phyloP scores from a whole-genome alignment of 2,113 vertebrate species.

The Salminus brasiliensis region DNA sequence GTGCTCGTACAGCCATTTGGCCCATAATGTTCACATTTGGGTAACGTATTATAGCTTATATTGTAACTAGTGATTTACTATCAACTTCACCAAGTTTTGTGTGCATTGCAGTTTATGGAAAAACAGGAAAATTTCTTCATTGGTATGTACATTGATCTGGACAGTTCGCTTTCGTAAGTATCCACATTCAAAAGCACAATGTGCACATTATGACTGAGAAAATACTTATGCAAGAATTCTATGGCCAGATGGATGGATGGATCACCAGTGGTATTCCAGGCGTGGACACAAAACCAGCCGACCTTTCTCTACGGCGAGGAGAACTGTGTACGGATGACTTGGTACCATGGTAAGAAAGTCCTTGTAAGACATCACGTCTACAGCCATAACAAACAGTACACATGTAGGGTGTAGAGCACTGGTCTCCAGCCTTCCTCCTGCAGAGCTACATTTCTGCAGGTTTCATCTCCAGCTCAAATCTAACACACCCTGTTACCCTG shows the following conservation, averaged over 20 bases:
- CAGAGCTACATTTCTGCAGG: too few species aligned
- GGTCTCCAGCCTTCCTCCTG: too few species aligned
- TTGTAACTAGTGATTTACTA: too few species aligned
- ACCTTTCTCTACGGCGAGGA: slow-evolving; percentile 83
- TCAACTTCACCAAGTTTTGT: too few species aligned
- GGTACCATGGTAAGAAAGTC: slow-evolving; percentile 81
- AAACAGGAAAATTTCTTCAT: slow-evolving; percentile 75
- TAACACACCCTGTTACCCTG: too few species aligned
- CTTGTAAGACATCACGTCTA: not conserved
- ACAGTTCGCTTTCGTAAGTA: slow-evolving; percentile 83
- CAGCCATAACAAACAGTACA: not conserved
- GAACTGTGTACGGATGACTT: slow-evolving; percentile 85
- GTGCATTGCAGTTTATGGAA: slow-evolving; percentile 70
- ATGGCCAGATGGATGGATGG: slow-evolving; percentile 88
- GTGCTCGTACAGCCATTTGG: too few species aligned
- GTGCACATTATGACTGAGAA: not conserved
- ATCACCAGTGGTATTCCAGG: slow-evolving; percentile 76
- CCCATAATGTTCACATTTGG: too few species aligned
- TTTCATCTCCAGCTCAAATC: too few species aligned
- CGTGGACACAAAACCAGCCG: slow-evolving; percentile 89
- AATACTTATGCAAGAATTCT: slow-evolving; percentile 27
- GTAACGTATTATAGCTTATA: too few species aligned
- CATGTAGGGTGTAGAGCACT: too few species aligned
- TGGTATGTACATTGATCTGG: slow-evolving; percentile 86
- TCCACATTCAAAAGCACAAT: not conserved